A percentile compares a stretch with the other conserved stretches of the same genome.
These are phyloP conservation scores for Notospermus geniculatus DNA, from an alignment of 1,140 invertebrate species.

Conservation along the genomic window DNA sequence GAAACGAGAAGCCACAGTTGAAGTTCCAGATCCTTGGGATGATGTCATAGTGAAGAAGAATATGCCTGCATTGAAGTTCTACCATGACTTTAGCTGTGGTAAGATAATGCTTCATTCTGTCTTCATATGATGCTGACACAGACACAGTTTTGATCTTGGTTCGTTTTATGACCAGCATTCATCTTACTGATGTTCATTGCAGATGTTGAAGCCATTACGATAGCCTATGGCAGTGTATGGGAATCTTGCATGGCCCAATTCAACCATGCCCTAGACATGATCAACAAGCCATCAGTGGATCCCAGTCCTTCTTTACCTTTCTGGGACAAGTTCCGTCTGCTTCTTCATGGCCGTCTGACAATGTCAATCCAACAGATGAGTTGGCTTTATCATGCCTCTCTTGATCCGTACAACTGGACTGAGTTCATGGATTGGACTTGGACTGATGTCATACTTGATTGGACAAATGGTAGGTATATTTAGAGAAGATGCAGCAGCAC, in stretches of 20 bases:
- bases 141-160: no score
- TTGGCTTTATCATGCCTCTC: slow-evolving; percentile 85
- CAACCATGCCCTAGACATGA: slow-evolving; percentile 73
- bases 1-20: slow-evolving; percentile 54
- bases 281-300: slow-evolving; percentile 87
- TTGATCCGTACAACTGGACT: slow-evolving; percentile 97
- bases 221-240: slow-evolving; percentile 98
- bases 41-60: slow-evolving; percentile 63
- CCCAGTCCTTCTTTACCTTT: slow-evolving; percentile 87
- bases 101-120: slow-evolving; percentile 24
- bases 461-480: slow-evolving; percentile 79
- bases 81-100: slow-evolving; percentile 92
- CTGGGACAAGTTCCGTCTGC: slow-evolving; percentile 94
- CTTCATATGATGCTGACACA: slow-evolving; percentile 8
- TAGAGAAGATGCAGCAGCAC: no score
- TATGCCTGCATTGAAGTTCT: slow-evolving; percentile 95
- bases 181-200: slow-evolving; percentile 1
- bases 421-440: slow-evolving; percentile 98
- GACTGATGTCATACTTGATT: slow-evolving; percentile 87
- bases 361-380: slow-evolving; percentile 82
- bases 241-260: slow-evolving; percentile 96
- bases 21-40: slow-evolving; percentile 59
- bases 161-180: no score
- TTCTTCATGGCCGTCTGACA: slow-evolving; percentile 89
- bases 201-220: slow-evolving; percentile 61